A percentile compares a stretch with the other conserved stretches of the same genome.
phyloP scores from a whole-genome alignment of 2,888 invertebrate species.

The Cerceris ruficornis region DNA sequence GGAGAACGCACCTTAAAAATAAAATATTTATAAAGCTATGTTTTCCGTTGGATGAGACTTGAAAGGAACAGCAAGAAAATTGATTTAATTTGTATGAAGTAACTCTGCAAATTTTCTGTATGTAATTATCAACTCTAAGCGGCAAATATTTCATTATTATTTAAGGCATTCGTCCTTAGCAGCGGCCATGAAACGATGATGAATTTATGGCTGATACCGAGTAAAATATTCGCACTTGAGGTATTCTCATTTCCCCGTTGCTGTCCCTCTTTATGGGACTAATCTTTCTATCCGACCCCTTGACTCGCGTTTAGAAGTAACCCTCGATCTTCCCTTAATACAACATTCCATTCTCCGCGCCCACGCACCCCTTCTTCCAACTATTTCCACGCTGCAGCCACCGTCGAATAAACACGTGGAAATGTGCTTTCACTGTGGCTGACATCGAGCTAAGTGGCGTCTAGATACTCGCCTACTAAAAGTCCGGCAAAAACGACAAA shows the following conservation, averaged over 20 bases:
- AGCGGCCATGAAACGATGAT: too few relatives aligned
- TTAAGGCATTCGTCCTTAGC: too few relatives aligned
- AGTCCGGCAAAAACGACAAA: background rate
- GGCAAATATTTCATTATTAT: too few relatives aligned
- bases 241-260: background rate
- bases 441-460: slow-evolving; percentile 27
- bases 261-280: slow-evolving; percentile 10
- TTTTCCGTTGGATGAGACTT: too few relatives aligned
- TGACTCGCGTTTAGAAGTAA: background rate
- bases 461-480: slow-evolving; percentile 14
- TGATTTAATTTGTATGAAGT: too few relatives aligned
- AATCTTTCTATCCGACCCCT: slow-evolving; percentile 8
- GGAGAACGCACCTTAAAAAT: too few relatives aligned
- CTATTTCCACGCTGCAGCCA: background rate
- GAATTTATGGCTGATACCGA: too few relatives aligned
- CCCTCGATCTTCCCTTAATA: slow-evolving; percentile 1
- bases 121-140: too few relatives aligned
- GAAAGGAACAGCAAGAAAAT: too few relatives aligned
- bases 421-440: slow-evolving; percentile 32
- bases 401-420: slow-evolving; percentile 29
- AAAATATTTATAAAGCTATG: too few relatives aligned
- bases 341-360: slow-evolving; percentile 3
- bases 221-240: background rate
- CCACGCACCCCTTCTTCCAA: background rate
- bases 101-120: too few relatives aligned